These are phyloP conservation scores for Ptychadena robeensis DNA, from an alignment of 2,797 vertebrate genomes.

Conservation along the genomic window DNA sequence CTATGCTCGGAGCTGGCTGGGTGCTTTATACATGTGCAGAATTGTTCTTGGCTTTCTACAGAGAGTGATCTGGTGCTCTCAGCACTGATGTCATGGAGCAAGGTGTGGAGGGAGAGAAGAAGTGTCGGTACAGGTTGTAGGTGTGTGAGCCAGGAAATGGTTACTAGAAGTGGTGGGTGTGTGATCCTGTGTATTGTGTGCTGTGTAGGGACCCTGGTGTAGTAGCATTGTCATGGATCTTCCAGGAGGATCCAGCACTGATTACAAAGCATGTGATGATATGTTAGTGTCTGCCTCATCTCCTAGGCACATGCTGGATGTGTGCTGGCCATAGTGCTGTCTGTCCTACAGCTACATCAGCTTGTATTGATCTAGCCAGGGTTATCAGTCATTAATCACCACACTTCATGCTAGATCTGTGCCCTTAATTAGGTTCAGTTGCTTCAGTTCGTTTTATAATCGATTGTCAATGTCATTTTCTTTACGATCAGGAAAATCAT, in stretches of 20 bases:
- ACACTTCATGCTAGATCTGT: slow-evolving; percentile 29
- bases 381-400: slow-evolving; percentile 39
- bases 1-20: not conserved
- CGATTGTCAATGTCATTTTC: not conserved
- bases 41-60: not conserved
- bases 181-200: slow-evolving; percentile 38
- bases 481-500: slow-evolving; percentile 41
- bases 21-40: not conserved
- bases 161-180: slow-evolving; percentile 40
- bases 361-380: slow-evolving; percentile 27
- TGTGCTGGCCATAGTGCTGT: slow-evolving; percentile 4
- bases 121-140: not conserved
- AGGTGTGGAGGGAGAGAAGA: not conserved
- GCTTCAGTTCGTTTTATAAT: not conserved
- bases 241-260: slow-evolving; percentile 29
- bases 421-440: not conserved
- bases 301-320: slow-evolving; percentile 50
- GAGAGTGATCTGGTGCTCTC: slow-evolving; percentile 6
- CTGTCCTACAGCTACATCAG: slow-evolving; percentile 15
- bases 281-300: slow-evolving; percentile 38
- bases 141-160: not conserved
- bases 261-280: slow-evolving; percentile 57
- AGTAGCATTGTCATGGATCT: slow-evolving; percentile 34
- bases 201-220: slow-evolving; percentile 3
- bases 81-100: not conserved